A percentile compares a stretch with the other conserved stretches of the same genome.
phyloP scores from a whole-genome alignment of 1,140 invertebrate genomes.

The Drosophila nigromelanica region DNA sequence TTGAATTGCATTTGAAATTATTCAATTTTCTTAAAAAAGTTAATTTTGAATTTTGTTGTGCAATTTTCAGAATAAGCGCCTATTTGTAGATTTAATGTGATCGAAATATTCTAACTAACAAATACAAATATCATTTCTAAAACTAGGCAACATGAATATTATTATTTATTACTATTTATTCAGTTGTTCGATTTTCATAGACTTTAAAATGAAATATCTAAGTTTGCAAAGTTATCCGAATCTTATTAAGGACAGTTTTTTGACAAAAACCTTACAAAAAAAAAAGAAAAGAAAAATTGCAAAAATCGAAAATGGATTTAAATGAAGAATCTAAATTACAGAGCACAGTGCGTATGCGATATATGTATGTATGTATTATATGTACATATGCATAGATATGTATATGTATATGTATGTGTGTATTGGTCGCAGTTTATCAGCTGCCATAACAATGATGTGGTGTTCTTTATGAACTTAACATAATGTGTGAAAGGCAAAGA shows the following conservation, averaged over 20 bases:
- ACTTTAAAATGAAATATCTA: background rate
- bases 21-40: no score
- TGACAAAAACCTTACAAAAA: no score
- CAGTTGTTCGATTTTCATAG: background rate
- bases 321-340: background rate
- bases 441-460: constrained; percentile 61
- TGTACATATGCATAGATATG: constrained; percentile 4
- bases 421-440: constrained; percentile 45
- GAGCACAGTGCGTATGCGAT: constrained; percentile 17
- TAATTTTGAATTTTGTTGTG: no score
- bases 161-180: background rate
- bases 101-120: no score
- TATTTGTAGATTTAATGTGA: no score
- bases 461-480: constrained; percentile 54
- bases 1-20: no score
- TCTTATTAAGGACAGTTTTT: no score
- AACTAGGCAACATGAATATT: no score
- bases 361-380: constrained; percentile 2
- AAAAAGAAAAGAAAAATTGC: constrained; percentile 13
- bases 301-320: constrained; percentile 2
- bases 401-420: constrained; percentile 1
- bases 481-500: constrained; percentile 36
- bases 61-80: no score
- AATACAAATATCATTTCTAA: no score
- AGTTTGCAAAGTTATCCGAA: no score